Evolutionary conservation across 2,797 vertebrate species (phyloP).

Genomic region (Carcharodon carcharias): DNA sequence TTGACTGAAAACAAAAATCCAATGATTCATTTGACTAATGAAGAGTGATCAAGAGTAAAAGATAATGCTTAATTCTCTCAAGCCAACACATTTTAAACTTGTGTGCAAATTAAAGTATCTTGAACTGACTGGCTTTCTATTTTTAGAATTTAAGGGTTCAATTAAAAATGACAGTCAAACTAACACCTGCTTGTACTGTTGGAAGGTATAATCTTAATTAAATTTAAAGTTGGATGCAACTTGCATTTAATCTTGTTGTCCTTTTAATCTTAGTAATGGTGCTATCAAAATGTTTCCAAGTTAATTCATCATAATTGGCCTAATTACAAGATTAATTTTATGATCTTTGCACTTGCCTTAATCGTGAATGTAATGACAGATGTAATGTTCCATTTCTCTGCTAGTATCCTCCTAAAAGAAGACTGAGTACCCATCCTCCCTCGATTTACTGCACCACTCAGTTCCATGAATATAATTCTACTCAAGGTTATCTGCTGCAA

Average conservation of each 20-base stretch:
- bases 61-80: not conserved
- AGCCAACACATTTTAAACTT: not conserved
- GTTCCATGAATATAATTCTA: not conserved
- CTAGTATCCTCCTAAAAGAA: not conserved
- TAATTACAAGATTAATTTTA: not conserved
- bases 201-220: not conserved
- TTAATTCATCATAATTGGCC: not conserved
- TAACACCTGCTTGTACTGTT: not conserved
- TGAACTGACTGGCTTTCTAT: not conserved
- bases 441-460: not conserved
- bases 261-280: not conserved
- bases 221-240: not conserved
- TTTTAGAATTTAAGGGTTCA: not conserved
- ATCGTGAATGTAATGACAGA: not conserved
- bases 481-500: not conserved
- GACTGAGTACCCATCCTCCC: not conserved
- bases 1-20: not conserved
- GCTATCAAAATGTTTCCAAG: not conserved
- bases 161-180: not conserved
- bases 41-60: not conserved
- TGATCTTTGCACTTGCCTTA: not conserved
- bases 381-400: not conserved
- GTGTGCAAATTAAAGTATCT: not conserved
- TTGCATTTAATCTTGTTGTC: not conserved
- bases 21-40: not conserved